Base-by-base conservation (phyloP, 2,797 vertebrate genomes). In the Rhinichthys osculus region DNA sequence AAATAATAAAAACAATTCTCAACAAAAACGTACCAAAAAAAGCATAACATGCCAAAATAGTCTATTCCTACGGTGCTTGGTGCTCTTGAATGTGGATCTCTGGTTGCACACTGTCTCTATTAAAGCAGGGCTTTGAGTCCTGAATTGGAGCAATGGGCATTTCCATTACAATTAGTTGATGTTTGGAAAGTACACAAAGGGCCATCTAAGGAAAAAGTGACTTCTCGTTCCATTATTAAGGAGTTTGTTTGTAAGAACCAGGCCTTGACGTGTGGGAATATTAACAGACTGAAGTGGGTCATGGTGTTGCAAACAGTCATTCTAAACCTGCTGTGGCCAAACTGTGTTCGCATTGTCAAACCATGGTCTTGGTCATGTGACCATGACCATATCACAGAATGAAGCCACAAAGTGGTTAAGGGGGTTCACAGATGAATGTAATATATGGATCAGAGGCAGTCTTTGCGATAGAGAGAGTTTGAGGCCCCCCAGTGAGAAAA, bases 91-190 rank as follows among this genome's bases (percentile, higher is more conserved):
- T 30, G 72, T 27, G 11, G 10, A 4, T 76, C 23, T 69, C 27
- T 73, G 81, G 59, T 77, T 77, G 64, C 44, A 57, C 2, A 57
- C 5, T 5, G 50, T 57, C 64, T 54, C 72, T 67, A 27, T 52
- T 57, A 33, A 57, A 78, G 35, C 83, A 44, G 73, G 33, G 70
- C n/a, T 70, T 70, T 44, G 47, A 33, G 50, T 44, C 27, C 42
- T 52, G 33, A 38, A 38, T 76, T 47, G 30, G 42, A 74, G 27
- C 27, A 70, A 44, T 70, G 64, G 83, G 50, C 64, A 85, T 85
- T 85, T 85, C 66, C 66, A 85, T 62, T 71, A 59, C 76, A 78
- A 59, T 85, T 47, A 78, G 47, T n/a, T 44, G 50, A 59, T 85
- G 66, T 78, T 78, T 71, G 38, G 66, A 85, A n/a, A 70, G 74